Evolutionary conservation across 2,797 vertebrate species (phyloP), one percentile per base, ranked within the genome.

Genomic region (Phalloptychus januarius): DNA sequence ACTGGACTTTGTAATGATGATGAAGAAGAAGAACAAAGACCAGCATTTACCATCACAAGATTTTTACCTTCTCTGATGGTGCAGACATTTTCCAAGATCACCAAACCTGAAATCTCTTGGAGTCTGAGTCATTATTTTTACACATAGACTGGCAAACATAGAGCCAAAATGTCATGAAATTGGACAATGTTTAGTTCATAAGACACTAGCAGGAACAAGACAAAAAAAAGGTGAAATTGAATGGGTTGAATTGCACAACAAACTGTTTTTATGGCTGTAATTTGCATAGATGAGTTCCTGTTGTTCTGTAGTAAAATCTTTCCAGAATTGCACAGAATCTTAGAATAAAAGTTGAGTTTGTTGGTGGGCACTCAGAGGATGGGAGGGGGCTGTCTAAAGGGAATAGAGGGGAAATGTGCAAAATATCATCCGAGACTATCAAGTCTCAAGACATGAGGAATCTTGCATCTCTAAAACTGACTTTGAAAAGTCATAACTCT

Each of bases 391-490:
- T 79, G 31, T 84, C 93, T n/a, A 1, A 33, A 25, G 91, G 91
- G 90, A 89, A 75, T 80, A 74, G 56, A 74, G 74, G 85, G 92
- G 92, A 93, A 92, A 86, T 71, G 79, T 79, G 79, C 61, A 85
- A 86, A 80, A 84, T 48, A 80, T 77, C 75, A 75, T 46, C 45
- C 1, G 1, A 71, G 65, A 72, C 76, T 88, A 87, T 88, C 78
- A 88, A 77, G 74, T 71, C 52, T 54, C 50, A 56, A 56, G 73
- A 76, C 20, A 5, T 18, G 72, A 50, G 10, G 36, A 31, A 52
- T 85, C 79, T 74, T 70, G 40, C 40, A 31, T 67, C 75, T 75
- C 72, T 71, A 2, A n/a, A 45, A 36, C 25, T n/a, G n/a, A 77
- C 40, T 10, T 65, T 0, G 42, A 23, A 36, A 44, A 70, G 11